Base-by-base conservation (phyloP, 2,797 vertebrate genomes). In the Onychomys arenicola region DNA sequence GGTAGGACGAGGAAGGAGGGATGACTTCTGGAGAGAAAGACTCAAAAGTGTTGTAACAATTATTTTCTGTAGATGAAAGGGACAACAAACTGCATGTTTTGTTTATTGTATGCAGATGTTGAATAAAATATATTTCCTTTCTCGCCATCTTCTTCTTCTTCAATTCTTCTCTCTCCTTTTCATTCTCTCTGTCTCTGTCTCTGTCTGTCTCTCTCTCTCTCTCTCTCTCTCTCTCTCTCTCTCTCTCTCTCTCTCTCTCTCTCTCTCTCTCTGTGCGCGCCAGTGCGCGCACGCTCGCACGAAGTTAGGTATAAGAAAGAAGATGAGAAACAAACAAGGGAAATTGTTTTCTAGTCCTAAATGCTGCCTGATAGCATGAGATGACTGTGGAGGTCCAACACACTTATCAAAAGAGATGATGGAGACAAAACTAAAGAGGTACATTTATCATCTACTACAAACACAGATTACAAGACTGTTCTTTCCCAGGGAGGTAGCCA, bases 151-250 rank as follows among this genome's bases (percentile, higher is more conserved):
- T 8, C 43, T 37, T 8, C 43, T 71, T 49, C 43, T 71, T 49
- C 17, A 49, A 9, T 59, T 27, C 25, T 75, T 25, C 69, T 29
- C 14, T 29, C 10, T 55, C n/a, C 14, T 23, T 85, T n/a, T n/a
- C 19, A 13, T 63, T 29, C 25, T 32, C 25, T 32, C 25, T 82
- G 1, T 82, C 57, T 21, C 37, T 19, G 13, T 43, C 8, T 29
- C 13, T 40, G 3, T 57, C 0, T 21, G 0, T 40, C 14, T 91
- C 3, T 7, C 6, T 13, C 0, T 37, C 0, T 61, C 2, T 16
- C 19, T 69, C 1, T 4, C 10, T 61, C 12, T 16, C 3, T 37
- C 21, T 73, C 1, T 21, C 1, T 37, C 13, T 90, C 1, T 12
- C 19, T 29, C 25, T 32, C 25, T 32, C 25, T 82, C 1, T 82